phyloP scores from a whole-genome alignment of 2,113 vertebrate species.

The Atlantisia rogersi region DNA sequence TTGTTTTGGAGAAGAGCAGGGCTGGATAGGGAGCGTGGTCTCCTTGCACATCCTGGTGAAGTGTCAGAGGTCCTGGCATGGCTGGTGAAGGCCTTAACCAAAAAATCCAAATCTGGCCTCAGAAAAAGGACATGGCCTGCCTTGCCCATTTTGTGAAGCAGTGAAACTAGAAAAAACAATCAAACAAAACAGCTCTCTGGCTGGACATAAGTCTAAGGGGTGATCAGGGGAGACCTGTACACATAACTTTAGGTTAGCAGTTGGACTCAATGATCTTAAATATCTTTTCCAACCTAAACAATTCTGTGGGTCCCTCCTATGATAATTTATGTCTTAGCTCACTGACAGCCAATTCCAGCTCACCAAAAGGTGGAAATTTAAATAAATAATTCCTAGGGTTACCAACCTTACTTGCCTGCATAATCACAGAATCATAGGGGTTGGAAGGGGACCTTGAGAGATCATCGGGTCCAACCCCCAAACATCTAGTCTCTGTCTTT shows the following conservation, averaged over 20 bases:
- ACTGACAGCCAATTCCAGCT: neutral
- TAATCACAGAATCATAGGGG: too few relatives aligned
- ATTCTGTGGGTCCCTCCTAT: neutral
- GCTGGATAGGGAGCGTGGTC: accelerated
- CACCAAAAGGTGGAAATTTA: neutral
- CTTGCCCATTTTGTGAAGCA: neutral
- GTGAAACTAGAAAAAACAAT: neutral
- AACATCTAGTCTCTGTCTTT: neutral
- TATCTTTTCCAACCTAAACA: too few relatives aligned
- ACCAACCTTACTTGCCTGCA: neutral
- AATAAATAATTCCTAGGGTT: neutral
- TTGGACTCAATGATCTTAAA: too few relatives aligned
- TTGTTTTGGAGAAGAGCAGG: neutral
- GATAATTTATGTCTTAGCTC: neutral
- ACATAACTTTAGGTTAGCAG: too few relatives aligned
- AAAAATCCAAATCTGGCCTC: neutral
- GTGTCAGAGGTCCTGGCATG: neutral
- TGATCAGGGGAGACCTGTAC: neutral
- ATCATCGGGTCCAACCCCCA: too few relatives aligned
- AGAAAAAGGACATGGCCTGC: neutral
- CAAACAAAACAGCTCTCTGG: neutral
- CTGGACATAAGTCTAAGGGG: neutral
- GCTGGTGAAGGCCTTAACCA: neutral
- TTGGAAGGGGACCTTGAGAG: too few relatives aligned
- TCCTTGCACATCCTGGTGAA: neutral